phyloP scores from a whole-genome alignment of 2,797 vertebrate species.

The Pipistrellus pipistrellus region DNA sequence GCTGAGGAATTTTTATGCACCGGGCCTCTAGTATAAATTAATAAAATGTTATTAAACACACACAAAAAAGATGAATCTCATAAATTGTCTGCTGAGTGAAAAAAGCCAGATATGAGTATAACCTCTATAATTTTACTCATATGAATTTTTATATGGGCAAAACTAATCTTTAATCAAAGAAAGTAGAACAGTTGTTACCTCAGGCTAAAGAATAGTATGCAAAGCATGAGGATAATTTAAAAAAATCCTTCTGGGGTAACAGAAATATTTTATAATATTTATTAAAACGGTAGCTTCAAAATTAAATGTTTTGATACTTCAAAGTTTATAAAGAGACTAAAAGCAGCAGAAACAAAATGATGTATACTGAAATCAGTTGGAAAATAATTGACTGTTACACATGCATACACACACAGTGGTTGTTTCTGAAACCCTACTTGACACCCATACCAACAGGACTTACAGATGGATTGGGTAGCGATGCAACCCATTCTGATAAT shows the following conservation, averaged over 20 bases:
- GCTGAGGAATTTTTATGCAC: no score
- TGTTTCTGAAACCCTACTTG: neutral
- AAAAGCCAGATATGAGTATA: neutral
- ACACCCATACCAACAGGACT: neutral
- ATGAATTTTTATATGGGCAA: neutral
- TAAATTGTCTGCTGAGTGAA: neutral
- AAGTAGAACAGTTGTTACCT: neutral
- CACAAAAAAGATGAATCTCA: neutral
- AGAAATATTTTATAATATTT: neutral
- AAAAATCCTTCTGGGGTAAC: neutral
- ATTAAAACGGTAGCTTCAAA: neutral
- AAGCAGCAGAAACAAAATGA: neutral
- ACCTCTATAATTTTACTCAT: neutral
- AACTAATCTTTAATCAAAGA: conserved; percentile 29
- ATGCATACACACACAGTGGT: no score
- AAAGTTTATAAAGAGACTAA: neutral
- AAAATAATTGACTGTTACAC: neutral
- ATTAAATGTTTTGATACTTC: neutral
- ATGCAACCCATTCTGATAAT: neutral
- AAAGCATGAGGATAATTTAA: neutral
- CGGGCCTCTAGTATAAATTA: neutral
- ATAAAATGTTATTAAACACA: neutral
- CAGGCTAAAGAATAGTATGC: neutral
- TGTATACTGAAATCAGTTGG: neutral
- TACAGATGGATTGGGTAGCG: neutral